Percentiles rank a stretch among this genome's conserved stretches.
phyloP scores from a whole-genome alignment of 2,797 vertebrate genomes.

The Protonibea diacanthus region DNA sequence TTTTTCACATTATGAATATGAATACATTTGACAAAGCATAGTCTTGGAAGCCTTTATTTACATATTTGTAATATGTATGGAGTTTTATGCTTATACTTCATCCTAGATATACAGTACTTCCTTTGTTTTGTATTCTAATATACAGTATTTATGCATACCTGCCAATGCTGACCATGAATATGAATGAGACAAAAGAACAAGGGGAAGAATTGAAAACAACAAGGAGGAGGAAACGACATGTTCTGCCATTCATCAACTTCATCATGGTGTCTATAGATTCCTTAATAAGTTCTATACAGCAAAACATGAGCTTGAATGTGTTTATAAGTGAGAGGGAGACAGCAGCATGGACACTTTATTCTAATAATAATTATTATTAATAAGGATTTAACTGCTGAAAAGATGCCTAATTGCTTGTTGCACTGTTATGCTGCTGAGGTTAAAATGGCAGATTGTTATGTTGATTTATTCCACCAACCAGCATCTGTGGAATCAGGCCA shows the following conservation, averaged over 20 bases:
- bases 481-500: constrained; percentile 14
- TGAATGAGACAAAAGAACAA: constrained; percentile 13
- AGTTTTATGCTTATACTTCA: neutral
- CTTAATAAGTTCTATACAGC: constrained; percentile 8
- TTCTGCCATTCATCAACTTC: constrained; percentile 34
- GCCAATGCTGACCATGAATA: neutral
- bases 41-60: too few relatives aligned
- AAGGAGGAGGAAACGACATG: constrained; percentile 7
- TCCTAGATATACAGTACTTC: neutral
- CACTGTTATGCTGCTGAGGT: constrained; percentile 2
- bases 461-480: neutral
- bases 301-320: neutral
- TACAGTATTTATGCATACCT: neutral
- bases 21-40: too few relatives aligned
- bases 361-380: neutral
- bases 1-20: too few relatives aligned
- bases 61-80: neutral
- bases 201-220: neutral
- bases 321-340: neutral
- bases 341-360: neutral
- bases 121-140: neutral
- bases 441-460: constrained; percentile 19
- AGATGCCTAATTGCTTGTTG: neutral
- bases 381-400: neutral
- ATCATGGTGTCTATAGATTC: constrained; percentile 18